Evolutionary conservation across 2,113 vertebrate genomes (phyloP), one percentile per base, ranked within the genome.

Genomic region (Forbesichthys agassizii): DNA sequence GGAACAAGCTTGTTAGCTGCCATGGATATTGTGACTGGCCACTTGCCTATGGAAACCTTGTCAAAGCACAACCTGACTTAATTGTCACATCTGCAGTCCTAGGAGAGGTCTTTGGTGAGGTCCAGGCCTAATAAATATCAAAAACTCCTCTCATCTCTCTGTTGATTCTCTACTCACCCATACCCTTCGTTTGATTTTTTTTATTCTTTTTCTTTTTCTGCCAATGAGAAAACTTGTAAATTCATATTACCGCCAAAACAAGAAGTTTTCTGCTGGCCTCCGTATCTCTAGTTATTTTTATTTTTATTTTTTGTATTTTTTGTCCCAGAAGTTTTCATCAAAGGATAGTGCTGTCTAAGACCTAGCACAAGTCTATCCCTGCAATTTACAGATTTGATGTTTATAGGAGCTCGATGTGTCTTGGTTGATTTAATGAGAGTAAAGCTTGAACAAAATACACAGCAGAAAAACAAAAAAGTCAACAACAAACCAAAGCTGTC

Each of bases 1-100:
- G 94, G 94, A 96, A 95, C 93, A 91, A 96, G 95, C 96, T 98
- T 98, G 96, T 99, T 99, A 98, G 95, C 94, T 92, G 94, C 93
- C 94, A 94, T 94, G 93, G 95, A 95, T 96, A 95, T 94, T 95
- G 94, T 94, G 95, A 97, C 95, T 96, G 93, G 95, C 94, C 95
- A 96, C 94, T 96, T 97, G 95, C 95, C 95, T 96, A 94, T 96
- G 94, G 95, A 95, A 96, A 96, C 94, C 94, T 90, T 94, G 95
- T 95, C 95, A 95, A 96, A 95, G 95, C 92, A 91, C 95, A 96
- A 96, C 95, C 96, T 94, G 95, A 93, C 94, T 93, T 98, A 99
- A 99, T 98, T 98, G 96, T 96, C 95, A 91, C 94, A 95, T 95
- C 94, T 93, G 91, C 94, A 94, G 94, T 95, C 95, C 95, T 94